phyloP scores from a whole-genome alignment of 2,888 invertebrate genomes.

The Protonemura montana region DNA sequence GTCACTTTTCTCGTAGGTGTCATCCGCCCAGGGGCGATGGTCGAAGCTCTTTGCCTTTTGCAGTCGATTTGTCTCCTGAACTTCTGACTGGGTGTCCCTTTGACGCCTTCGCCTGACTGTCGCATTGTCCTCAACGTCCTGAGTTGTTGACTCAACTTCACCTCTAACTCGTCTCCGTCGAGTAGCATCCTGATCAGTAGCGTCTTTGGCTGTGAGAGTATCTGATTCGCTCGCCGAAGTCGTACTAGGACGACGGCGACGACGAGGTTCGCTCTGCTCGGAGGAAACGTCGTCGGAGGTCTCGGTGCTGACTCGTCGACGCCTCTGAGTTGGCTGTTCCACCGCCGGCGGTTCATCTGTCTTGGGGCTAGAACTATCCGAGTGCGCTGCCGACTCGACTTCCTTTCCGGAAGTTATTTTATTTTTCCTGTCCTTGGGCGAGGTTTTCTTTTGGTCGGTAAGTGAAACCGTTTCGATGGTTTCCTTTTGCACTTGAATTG shows the following conservation, averaged over 20 bases:
- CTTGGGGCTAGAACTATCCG: background rate
- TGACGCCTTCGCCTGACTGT: slow-evolving; percentile 52
- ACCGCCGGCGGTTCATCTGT: slow-evolving; percentile 55
- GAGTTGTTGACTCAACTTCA: slow-evolving; percentile 53
- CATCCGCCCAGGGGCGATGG: slow-evolving; percentile 40
- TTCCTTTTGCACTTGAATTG: slow-evolving; percentile 49
- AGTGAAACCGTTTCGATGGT: slow-evolving; percentile 45
- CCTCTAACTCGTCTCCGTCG: slow-evolving; percentile 46
- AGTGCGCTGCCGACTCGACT: background rate
- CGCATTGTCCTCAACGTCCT: slow-evolving; percentile 51
- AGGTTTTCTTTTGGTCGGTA: slow-evolving; percentile 45
- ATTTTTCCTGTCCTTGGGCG: slow-evolving; percentile 21
- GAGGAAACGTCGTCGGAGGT: background rate
- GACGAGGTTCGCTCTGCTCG: background rate
- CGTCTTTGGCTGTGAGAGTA: slow-evolving; percentile 42
- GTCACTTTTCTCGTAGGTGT: slow-evolving; percentile 38
- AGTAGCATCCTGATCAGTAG: slow-evolving; percentile 45
- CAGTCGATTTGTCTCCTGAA: slow-evolving; percentile 42
- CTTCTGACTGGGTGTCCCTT: slow-evolving; percentile 47
- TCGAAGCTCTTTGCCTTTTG: slow-evolving; percentile 45
- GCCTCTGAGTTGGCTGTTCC: slow-evolving; percentile 50
- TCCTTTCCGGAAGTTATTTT: background rate
- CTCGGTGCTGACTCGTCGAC: slow-evolving; percentile 19
- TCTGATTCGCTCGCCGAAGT: slow-evolving; percentile 22
- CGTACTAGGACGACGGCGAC: slow-evolving; percentile 29